Base-by-base conservation (phyloP, 2,797 vertebrate genomes). In the Acrossocheilus wenchowensis region DNA sequence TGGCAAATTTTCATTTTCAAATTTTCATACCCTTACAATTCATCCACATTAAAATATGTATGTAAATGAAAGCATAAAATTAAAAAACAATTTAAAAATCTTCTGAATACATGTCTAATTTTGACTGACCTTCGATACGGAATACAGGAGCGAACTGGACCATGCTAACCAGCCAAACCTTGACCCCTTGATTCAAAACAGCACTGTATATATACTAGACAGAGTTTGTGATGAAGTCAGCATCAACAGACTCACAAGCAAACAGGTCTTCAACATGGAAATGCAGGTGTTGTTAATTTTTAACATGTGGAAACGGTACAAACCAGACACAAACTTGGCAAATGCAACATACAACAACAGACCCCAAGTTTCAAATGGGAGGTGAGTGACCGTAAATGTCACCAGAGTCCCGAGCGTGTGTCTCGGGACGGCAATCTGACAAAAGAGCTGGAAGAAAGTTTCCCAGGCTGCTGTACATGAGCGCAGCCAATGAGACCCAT, bases 301-400 rank as follows among this genome's bases (percentile, higher is more conserved):
- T 81, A 87, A 89, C 85, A 86, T 88, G 88, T 86, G 87, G 80
- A 88, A 90, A 87, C 45, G 50, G 57, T 81, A 75, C 85, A 85
- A 85, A 85, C 50, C 79, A 73, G 79, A 86, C 77, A 86, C 78
- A 85, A 81, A 82, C 85, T 82, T 86, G 85, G 79, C 90, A 90
- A 85, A 89, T 4, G 26, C 2, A 69, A 68, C 30, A 62, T 69
- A 52, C 84, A 90, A 88, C 77, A 91, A 87, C 87, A 88, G 85
- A 85, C 77, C 39, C 88, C 10, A 62, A 83, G 21, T 69, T 45
- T 86, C 68, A 82, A 84, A 93, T 66, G 81, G 9, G 84, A 92
- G 89, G 88, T 89, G 93, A 93, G 92, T 92, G 89, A 72, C 36
- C 39, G 39, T 85, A 80, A 85, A 79, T 72, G 77, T 85, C 84